Evolutionary conservation across 2,797 vertebrate species (phyloP).

Genomic region (Pantherophis alleghaniensis): DNA sequence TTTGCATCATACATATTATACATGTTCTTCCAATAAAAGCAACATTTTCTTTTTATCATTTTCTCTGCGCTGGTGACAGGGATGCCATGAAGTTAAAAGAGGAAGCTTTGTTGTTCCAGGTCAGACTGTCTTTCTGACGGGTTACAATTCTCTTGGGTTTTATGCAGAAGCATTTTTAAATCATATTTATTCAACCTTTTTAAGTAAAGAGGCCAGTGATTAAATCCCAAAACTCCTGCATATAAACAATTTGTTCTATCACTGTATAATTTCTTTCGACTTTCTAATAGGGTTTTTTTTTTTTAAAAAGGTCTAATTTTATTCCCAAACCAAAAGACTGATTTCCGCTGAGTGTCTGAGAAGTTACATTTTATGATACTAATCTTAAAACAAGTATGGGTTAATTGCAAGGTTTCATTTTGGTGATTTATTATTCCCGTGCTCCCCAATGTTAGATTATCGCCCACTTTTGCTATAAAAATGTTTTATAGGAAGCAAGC

Average conservation of each 20-base stretch:
- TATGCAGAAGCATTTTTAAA: background rate
- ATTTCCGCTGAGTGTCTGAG: constrained; percentile 30
- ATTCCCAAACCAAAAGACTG: background rate
- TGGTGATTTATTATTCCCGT: constrained; percentile 50
- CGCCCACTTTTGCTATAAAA: constrained; percentile 45
- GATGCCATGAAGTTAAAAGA: background rate
- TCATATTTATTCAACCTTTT: background rate
- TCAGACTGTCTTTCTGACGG: background rate
- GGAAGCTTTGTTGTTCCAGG: background rate
- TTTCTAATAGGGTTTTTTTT: constrained; percentile 3
- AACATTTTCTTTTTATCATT: background rate
- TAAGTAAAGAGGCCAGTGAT: background rate
- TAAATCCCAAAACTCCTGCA: background rate
- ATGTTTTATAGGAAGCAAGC: constrained; percentile 43
- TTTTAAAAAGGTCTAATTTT: background rate
- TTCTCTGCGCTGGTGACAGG: background rate
- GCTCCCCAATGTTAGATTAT: constrained; percentile 36
- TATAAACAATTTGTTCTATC: background rate
- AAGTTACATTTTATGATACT: constrained; percentile 28
- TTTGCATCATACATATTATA: background rate
- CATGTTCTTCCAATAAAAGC: background rate
- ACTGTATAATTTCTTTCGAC: constrained; percentile 3
- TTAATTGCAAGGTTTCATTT: constrained; percentile 40
- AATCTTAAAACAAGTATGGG: constrained; percentile 33
- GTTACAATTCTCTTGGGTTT: background rate